These are phyloP conservation scores for Trilocha varians DNA, from an alignment of 2,888 invertebrate genomes.

Conservation along the genomic window DNA sequence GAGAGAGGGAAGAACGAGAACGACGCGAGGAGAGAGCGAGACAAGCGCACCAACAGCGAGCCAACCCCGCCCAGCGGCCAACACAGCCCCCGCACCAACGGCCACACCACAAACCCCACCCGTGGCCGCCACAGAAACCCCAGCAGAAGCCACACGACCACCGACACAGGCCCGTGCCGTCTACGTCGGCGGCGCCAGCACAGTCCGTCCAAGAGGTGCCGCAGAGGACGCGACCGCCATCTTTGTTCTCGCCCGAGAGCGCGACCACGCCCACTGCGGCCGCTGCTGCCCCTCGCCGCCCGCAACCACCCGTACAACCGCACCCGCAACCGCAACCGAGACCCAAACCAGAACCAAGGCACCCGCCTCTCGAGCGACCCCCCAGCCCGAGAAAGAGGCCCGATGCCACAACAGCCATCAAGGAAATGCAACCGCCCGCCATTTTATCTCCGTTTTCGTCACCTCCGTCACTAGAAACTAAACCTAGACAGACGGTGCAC, in stretches of 20 bases:
- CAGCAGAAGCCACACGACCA: constrained; percentile 52
- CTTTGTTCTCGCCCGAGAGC: constrained; percentile 79
- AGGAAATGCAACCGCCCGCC: constrained; percentile 58
- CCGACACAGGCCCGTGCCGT: constrained; percentile 40
- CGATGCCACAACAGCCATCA: constrained; percentile 42
- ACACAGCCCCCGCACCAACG: constrained; percentile 29
- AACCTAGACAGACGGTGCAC: constrained; percentile 43
- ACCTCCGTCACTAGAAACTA: constrained; percentile 40
- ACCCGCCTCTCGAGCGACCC: constrained; percentile 24
- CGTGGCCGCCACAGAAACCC: constrained; percentile 48
- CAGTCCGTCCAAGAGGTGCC: constrained; percentile 29
- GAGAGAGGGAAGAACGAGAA: constrained; percentile 74
- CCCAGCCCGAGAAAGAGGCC: constrained; percentile 50
- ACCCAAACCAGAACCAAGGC: constrained; percentile 26
- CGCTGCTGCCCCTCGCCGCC: constrained; percentile 34
- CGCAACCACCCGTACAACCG: constrained; percentile 38
- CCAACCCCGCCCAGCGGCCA: constrained; percentile 31
- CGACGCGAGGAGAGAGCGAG: constrained; percentile 49
- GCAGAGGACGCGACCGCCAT: constrained; percentile 67
- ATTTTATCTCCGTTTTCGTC: constrained; percentile 69
- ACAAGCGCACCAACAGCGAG: constrained; percentile 25
- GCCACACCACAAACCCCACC: constrained; percentile 37
- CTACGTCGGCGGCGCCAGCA: constrained; percentile 20
- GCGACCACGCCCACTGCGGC: constrained; percentile 63
- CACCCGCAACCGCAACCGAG: constrained; percentile 26